phyloP scores from a whole-genome alignment of 2,888 invertebrate genomes.

The Ophion obscuratus region DNA sequence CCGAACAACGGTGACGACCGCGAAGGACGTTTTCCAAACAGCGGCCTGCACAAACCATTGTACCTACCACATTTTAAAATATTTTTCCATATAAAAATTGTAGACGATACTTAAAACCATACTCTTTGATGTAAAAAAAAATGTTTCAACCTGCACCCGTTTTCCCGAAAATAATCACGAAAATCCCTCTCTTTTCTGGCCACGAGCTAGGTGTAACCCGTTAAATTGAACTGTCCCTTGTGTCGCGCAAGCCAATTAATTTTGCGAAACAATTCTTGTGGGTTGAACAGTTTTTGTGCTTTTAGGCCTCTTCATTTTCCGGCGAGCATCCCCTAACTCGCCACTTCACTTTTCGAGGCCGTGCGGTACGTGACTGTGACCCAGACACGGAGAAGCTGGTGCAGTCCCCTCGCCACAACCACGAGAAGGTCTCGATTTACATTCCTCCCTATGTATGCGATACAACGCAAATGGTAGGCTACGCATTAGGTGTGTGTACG shows the following conservation, averaged over 20 bases:
- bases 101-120: no score
- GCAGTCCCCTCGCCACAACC: constrained; percentile 36
- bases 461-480: constrained; percentile 34
- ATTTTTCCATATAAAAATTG: no score
- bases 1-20: no score
- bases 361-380: constrained; percentile 50
- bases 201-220: not conserved
- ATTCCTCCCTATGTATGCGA: constrained; percentile 30
- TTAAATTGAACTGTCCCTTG: not conserved
- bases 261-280: constrained; percentile 1
- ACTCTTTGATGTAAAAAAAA: no score
- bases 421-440: constrained; percentile 52
- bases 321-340: not conserved
- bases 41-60: no score
- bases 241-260: constrained; percentile 36
- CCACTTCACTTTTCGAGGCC: constrained; percentile 40
- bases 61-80: no score
- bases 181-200: no score
- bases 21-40: no score
- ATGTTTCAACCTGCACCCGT: no score
- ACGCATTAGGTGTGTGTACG: constrained; percentile 2
- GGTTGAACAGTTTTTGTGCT: constrained; percentile 21
- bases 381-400: constrained; percentile 53
- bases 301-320: not conserved
- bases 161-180: no score